Evolutionary conservation across 1,140 invertebrate species (phyloP), one percentile per base, ranked within the genome.

Genomic region (Epicauta chinensis): DNA sequence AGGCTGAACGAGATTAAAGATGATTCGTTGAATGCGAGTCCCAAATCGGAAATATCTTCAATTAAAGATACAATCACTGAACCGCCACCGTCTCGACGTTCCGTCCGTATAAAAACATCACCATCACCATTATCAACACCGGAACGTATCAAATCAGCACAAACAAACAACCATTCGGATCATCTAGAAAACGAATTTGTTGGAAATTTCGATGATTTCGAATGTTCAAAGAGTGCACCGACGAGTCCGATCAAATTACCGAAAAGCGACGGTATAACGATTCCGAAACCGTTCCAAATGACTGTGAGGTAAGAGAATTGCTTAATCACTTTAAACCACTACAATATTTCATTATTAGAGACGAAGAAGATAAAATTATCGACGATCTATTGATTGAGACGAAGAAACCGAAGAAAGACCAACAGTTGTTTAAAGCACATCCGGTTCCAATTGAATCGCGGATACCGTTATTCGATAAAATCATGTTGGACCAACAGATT

Each of bases 361-460:
- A 84, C 58, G 77, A 83, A 62, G 79, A 79, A 38, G 77, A 77
- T 54, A 77, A 78, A 56, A 77, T 76, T 16, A 65, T 78, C 2
- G 73, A 72, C 34, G 73, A 75, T 58, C 63, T 74, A 51, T 65
- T 67, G 57, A 70, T 68, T 45, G 62, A 77, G 73, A 66, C 64
- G 70, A 29, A 59, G 69, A 59, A 74, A 70, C 43, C 76, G 71
- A 61, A 70, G 67, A 35, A 73, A 74, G 46, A 71, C 61, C 60
- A 77, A 72, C 53, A 60, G 58, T 59, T 68, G 60, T 80, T 81
- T 51, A 71, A 71, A 50, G 76, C 77, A 3, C 76, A 77, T 59
- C 79, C 81, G n/a, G 74, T 85, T 35, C 83, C 83, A 2, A 77
- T 84, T 14, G 80, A 82, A 48, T 84, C 82, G 0, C 75, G 79